These are phyloP conservation scores for Sarcophaga bullata DNA, from an alignment of 1,140 invertebrate genomes.

Conservation along the genomic window DNA sequence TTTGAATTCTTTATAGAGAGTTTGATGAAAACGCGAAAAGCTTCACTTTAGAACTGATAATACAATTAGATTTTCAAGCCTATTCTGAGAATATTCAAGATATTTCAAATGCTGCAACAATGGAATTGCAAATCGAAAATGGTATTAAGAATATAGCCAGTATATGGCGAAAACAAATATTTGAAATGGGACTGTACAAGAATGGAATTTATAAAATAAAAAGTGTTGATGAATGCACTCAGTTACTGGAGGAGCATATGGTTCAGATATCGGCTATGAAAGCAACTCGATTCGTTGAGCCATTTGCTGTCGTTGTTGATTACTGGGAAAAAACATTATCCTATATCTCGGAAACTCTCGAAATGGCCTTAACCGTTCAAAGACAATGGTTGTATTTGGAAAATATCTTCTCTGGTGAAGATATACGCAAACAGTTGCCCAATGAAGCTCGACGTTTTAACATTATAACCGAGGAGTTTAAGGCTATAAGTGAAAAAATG, in stretches of 20 bases:
- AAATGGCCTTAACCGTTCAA: conserved; percentile 80
- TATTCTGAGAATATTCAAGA: conserved; percentile 83
- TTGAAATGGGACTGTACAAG: conserved; percentile 78
- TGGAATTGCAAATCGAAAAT: conserved; percentile 86
- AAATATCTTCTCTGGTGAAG: conserved; percentile 86
- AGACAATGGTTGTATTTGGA: conserved; percentile 84
- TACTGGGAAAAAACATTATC: conserved; percentile 85
- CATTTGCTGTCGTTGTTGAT: conserved; percentile 81
- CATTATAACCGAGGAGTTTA: conserved; percentile 77
- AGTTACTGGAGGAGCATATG: conserved; percentile 79
- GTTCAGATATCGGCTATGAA: conserved; percentile 84
- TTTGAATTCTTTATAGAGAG: conserved; percentile 62
- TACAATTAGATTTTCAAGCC: conserved; percentile 80
- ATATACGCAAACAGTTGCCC: conserved; percentile 85
- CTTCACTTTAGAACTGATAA: conserved; percentile 83
- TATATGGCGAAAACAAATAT: conserved; percentile 75
- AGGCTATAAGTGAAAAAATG: conserved; percentile 75
- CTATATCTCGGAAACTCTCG: conserved; percentile 80
- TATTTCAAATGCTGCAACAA: conserved; percentile 83
- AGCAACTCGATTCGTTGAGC: conserved; percentile 85
- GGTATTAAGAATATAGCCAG: conserved; percentile 76
- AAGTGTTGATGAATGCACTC: conserved; percentile 77
- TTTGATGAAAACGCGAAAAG: conserved; percentile 81
- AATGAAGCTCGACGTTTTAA: conserved; percentile 81
- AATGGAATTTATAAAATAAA: conserved; percentile 74